These are phyloP conservation scores for Eublepharis macularius DNA, from an alignment of 2,113 vertebrate genomes.

Conservation along the genomic window DNA sequence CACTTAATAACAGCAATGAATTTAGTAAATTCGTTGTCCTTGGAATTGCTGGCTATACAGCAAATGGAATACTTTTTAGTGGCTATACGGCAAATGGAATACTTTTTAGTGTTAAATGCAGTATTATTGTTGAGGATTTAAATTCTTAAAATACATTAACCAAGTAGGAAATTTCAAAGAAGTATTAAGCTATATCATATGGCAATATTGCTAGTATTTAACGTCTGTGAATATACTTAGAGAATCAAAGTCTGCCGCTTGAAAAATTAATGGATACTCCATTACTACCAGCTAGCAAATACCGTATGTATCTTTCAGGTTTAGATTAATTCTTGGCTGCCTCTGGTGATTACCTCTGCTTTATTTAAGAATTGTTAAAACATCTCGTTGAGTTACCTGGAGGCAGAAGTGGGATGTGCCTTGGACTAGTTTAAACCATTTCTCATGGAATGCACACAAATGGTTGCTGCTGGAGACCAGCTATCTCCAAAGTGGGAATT, in stretches of 20 bases:
- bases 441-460: too few relatives aligned
- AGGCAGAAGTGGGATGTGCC: too few relatives aligned
- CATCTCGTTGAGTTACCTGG: too few relatives aligned
- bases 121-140: background rate
- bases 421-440: too few relatives aligned
- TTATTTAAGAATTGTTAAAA: background rate
- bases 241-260: background rate
- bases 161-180: slow-evolving; percentile 8
- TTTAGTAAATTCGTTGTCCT: background rate
- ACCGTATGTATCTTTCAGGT: background rate
- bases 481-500: too few relatives aligned
- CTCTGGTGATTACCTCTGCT: too few relatives aligned
- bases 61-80: background rate
- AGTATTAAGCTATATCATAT: background rate
- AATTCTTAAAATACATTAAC: slow-evolving; percentile 29
- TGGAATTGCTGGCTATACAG: slow-evolving; percentile 26
- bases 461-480: too few relatives aligned
- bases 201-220: background rate
- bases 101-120: slow-evolving; percentile 15
- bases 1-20: slow-evolving; percentile 11
- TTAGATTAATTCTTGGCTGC: too few relatives aligned
- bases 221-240: background rate
- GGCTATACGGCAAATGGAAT: too few relatives aligned
- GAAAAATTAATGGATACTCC: background rate
- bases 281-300: background rate